Conservation (phyloP, 2,888 invertebrate species). For the Oeneis ivallda region DNA sequence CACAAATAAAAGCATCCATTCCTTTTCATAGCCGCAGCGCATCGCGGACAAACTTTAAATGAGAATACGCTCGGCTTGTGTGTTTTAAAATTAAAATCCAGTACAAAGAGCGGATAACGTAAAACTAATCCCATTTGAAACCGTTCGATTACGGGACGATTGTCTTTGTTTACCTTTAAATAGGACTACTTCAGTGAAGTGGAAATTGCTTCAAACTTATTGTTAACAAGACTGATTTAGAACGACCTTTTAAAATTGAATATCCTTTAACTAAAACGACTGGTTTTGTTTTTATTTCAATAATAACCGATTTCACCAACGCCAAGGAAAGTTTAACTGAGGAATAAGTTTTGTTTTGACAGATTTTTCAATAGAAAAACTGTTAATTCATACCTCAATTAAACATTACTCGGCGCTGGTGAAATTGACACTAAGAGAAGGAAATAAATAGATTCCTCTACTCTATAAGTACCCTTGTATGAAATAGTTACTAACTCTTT, state of each 20-base stretch:
- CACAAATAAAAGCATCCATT: conserved; percentile 14
- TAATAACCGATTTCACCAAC: no score
- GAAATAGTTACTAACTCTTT: no score
- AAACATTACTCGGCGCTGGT: no score
- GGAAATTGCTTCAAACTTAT: not conserved
- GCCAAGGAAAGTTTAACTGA: no score
- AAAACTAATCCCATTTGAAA: conserved; percentile 22
- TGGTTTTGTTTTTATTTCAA: no score
- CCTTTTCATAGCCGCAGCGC: conserved; percentile 17
- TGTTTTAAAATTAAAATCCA: conserved; percentile 29
- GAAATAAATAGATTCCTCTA: no score
- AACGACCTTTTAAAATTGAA: not conserved
- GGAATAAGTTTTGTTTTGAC: no score
- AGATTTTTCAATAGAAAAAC: no score
- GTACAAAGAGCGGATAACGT: conserved; percentile 17
- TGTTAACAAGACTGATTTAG: conserved; percentile 3
- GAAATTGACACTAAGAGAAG: no score
- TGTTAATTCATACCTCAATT: no score
- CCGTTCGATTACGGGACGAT: conserved; percentile 16
- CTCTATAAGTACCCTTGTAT: no score
- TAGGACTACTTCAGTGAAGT: not conserved
- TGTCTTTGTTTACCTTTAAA: conserved; percentile 18
- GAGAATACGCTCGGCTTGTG: conserved; percentile 23
- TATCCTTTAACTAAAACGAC: no score
- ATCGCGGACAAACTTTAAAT: conserved; percentile 30